A percentile compares a stretch with the other conserved stretches of the same genome.
These are phyloP conservation scores for Pluvianellus socialis DNA, from an alignment of 2,113 vertebrate species.

Conservation along the genomic window DNA sequence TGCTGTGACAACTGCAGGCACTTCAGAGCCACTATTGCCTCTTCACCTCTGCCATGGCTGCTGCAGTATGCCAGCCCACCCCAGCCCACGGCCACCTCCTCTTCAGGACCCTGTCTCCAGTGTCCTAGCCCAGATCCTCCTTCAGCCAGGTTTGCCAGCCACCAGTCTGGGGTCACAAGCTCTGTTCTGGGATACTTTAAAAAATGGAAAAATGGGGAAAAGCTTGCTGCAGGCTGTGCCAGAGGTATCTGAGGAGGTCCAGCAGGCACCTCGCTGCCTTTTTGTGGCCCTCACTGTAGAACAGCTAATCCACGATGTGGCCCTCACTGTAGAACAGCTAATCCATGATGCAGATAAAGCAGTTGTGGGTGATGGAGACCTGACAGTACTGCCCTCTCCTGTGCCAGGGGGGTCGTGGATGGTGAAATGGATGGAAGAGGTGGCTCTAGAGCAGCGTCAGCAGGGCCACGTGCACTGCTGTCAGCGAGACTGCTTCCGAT, in stretches of 20 bases:
- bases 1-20: not conserved
- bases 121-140: not conserved
- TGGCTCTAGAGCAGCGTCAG: not conserved
- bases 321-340: not conserved
- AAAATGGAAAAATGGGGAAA: not conserved
- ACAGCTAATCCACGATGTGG: not conserved
- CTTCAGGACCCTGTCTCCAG: not conserved
- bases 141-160: not conserved
- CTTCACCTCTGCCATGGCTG: not conserved
- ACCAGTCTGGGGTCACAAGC: not conserved
- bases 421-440: not conserved
- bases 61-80: not conserved
- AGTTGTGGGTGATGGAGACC: not conserved
- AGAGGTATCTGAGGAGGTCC: not conserved
- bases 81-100: not conserved
- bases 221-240: not conserved
- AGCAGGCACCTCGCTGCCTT: not conserved
- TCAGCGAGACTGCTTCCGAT: fast-evolving
- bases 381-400: not conserved
- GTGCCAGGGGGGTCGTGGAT: not conserved
- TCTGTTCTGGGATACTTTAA: not conserved
- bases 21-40: not conserved
- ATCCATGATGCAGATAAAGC: not conserved
- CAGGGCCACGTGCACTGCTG: fast-evolving
- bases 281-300: not conserved